Percentiles rank a stretch among this genome's conserved stretches.
Evolutionary conservation across 37 sponge, comb jelly and placozoan species (phyloP).

Genomic region (Diacarnus erythraeanus): DNA sequence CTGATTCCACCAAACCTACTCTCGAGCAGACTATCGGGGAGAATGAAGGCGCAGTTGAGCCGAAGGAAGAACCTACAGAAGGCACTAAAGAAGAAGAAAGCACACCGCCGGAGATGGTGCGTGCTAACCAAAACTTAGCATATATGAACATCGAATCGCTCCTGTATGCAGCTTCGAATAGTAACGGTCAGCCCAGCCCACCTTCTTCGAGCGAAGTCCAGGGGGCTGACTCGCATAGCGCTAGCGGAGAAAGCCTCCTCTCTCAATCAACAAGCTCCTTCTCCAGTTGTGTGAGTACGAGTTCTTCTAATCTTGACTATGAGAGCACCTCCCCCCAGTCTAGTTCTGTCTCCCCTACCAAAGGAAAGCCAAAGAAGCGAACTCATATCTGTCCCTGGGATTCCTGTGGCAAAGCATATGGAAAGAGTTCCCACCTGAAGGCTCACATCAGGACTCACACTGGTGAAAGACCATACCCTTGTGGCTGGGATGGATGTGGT

Average conservation of each 20-base stretch:
- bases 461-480: slow-evolving; percentile 95
- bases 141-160: slow-evolving; percentile 77
- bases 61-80: not conserved
- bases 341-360: slow-evolving; percentile 1
- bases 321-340: slow-evolving; percentile 7
- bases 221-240: slow-evolving; percentile 17
- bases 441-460: slow-evolving; percentile 99
- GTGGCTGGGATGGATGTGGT: slow-evolving; percentile 92
- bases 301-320: slow-evolving; percentile 18
- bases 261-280: slow-evolving; percentile 27
- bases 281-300: slow-evolving; percentile 1
- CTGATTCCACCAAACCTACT: slow-evolving; percentile 28
- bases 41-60: not conserved
- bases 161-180: slow-evolving; percentile 66
- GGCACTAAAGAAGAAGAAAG: not conserved
- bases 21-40: not conserved
- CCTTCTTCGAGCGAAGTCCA: not conserved
- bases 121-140: slow-evolving; percentile 10
- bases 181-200: slow-evolving; percentile 17
- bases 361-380: slow-evolving; percentile 68
- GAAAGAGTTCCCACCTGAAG: slow-evolving; percentile 97
- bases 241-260: slow-evolving; percentile 15
- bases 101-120: too few relatives aligned
- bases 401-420: slow-evolving; percentile 92
- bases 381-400: slow-evolving; percentile 89